Percentiles rank a stretch among this genome's conserved stretches.
These are phyloP conservation scores for Miltochrista miniata DNA, from an alignment of 2,888 invertebrate species.

Conservation along the genomic window DNA sequence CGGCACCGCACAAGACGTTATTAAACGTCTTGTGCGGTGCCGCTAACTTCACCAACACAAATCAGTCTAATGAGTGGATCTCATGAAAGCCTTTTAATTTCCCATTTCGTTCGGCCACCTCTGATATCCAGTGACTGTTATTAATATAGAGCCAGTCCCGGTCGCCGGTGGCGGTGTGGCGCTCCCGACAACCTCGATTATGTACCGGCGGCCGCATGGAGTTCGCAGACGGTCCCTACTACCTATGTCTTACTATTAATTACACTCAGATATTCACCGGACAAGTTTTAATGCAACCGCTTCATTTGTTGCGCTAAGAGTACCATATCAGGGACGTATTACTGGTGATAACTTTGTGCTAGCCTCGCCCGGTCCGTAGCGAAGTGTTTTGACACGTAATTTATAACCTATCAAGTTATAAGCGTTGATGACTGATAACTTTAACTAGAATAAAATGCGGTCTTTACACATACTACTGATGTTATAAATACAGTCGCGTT, in stretches of 20 bases:
- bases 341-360: constrained; percentile 72
- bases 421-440: constrained; percentile 59
- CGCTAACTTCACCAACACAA: constrained; percentile 67
- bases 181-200: constrained; percentile 73
- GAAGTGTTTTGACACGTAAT: constrained; percentile 39
- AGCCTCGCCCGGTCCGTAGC: constrained; percentile 49
- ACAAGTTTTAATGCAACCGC: constrained; percentile 83
- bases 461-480: constrained; percentile 59
- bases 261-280: constrained; percentile 76
- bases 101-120: constrained; percentile 77
- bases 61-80: constrained; percentile 78
- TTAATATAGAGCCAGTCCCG: constrained; percentile 70
- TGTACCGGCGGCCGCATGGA: constrained; percentile 55
- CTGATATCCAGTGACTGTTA: constrained; percentile 76
- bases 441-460: constrained; percentile 47
- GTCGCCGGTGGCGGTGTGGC: constrained; percentile 67
- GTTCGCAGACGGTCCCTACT: constrained; percentile 65
- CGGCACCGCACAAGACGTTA: no score
- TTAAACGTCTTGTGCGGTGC: constrained; percentile 74
- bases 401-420: constrained; percentile 39
- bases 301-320: constrained; percentile 78
- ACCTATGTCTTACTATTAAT: constrained; percentile 81
- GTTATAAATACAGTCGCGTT: constrained; percentile 17
- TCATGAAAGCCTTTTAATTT: constrained; percentile 82
- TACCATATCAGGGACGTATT: constrained; percentile 75